Base-by-base conservation (phyloP, 2,888 invertebrate species). In the Seira sanloemensis region DNA sequence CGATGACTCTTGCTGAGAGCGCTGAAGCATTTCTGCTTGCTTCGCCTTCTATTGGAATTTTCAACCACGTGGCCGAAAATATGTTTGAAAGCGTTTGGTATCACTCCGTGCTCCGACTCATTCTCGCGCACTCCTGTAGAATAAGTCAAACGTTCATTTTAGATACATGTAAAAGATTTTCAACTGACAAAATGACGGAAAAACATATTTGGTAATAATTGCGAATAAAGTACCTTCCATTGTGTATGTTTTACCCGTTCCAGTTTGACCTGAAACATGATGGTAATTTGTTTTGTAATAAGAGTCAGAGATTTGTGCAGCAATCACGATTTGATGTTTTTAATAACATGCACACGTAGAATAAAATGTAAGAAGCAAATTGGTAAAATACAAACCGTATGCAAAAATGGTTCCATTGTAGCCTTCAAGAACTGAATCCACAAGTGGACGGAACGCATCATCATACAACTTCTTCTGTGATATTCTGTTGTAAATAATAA, bases 321-420 rank as follows among this genome's bases (percentile, higher is more conserved):
- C n/a, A n/a, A n/a, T n/a, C n/a, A n/a, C n/a, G n/a, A n/a, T n/a
- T n/a, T n/a, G n/a, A n/a, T n/a, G n/a, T n/a, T n/a, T n/a, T n/a
- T n/a, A n/a, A n/a, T n/a, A n/a, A n/a, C n/a, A n/a, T n/a, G n/a
- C n/a, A 37, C 5, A 37, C 37, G 4, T 37, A 4, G 12, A 37
- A 37, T 7, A 37, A 37, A 12, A 37, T 37, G n/a, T n/a, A n/a
- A n/a, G n/a, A n/a, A n/a, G n/a, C n/a, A n/a, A n/a, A n/a, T n/a
- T n/a, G 37, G 12, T 37, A 37, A 67, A 2, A 54, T 50, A 21
- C 37, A 19, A 23, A 68, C 99, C 99, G 91, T 99, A 99, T 0
- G 99, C 99, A 93, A 99, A 99, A 89, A 99, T 98, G 90, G 99
- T 99, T 16, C 99, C 98, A 92, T 99, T 99, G 92, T 98, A 99